Base-by-base conservation (phyloP, 2,113 vertebrate species). In the Melanotaenia duboulayi region DNA sequence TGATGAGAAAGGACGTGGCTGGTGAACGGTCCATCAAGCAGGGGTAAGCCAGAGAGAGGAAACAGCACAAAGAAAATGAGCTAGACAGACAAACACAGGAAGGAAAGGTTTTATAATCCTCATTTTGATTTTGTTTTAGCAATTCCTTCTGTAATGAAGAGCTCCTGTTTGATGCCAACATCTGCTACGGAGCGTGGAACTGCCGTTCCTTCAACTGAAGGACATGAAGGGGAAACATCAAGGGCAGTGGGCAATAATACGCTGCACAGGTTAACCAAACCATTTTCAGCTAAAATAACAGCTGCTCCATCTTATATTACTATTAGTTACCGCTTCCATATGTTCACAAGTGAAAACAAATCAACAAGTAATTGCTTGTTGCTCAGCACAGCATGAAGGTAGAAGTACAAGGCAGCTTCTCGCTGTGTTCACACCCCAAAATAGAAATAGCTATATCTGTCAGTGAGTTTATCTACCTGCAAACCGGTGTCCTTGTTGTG, bases 91-190 rank as follows among this genome's bases (percentile, higher is more conserved):
- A 0, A 23, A n/a, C 48, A 58, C 19, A 20, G 24, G 51, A 6
- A 28, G 39, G 11, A 67, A 51, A 54, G 19, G 35, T 40, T 55
- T 76, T 37, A 61, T 35, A 51, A 35, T 37, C 40, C 37, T 76
- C 64, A 39, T 61, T 62, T 23, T 61, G 25, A 62, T 48, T 68
- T 67, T 46, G 39, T 11, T 52, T 22, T 12, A 76, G 48, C 39
- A 39, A 49, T 49, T 46, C 22, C 40, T 25, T 68, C 28, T 28
- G 28, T 28, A 50, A 50, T 57, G 54, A 74, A 58, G 32, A 19
- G 9, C 13, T 14, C 12, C 57, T 50, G 46, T 23, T 22, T 22
- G 52, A 64, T 57, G 42, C 24, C 2, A 4, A 40, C 50, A 63
- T 39, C 59, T 63, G 42, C 37, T 73, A 20, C 56, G 32, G 22